Evolutionary conservation across 2,888 invertebrate genomes (phyloP).

Genomic region (Panopea generosa): DNA sequence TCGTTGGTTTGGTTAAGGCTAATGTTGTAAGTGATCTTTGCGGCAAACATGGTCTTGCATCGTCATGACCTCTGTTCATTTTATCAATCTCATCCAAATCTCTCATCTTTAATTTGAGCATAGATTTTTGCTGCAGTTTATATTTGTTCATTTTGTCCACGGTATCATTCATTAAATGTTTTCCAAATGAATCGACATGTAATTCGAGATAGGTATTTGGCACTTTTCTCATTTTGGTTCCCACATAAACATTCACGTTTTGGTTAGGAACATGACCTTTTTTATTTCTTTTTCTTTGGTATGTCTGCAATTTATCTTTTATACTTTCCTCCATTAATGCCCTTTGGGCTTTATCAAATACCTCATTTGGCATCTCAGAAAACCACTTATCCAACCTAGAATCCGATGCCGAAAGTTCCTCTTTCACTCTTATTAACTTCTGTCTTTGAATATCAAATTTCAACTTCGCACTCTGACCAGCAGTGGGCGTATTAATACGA

Average conservation of each 20-base stretch:
- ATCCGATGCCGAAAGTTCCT: constrained; percentile 39
- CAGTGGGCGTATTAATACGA: not conserved
- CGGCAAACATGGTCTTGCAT: constrained; percentile 27
- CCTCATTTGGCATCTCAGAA: constrained; percentile 63
- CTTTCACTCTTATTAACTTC: constrained; percentile 2
- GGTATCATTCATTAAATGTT: constrained; percentile 38
- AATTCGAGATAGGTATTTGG: constrained; percentile 60
- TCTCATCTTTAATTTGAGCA: constrained; percentile 57
- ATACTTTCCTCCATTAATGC: constrained; percentile 63
- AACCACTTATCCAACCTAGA: constrained; percentile 63
- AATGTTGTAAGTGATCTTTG: constrained; percentile 39
- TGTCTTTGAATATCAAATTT: not conserved
- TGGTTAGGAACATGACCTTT: constrained; percentile 45
- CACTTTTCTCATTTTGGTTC: constrained; percentile 40
- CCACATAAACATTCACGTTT: constrained; percentile 28
- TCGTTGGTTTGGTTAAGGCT: constrained; percentile 32
- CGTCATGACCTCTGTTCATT: constrained; percentile 31
- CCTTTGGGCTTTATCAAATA: constrained; percentile 59
- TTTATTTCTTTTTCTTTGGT: constrained; percentile 40
- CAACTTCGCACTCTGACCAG: not conserved
- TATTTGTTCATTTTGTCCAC: constrained; percentile 54
- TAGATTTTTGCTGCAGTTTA: constrained; percentile 57
- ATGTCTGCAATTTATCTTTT: constrained; percentile 49
- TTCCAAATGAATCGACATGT: constrained; percentile 59
- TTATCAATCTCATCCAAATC: constrained; percentile 42